Evolutionary conservation across 2,888 invertebrate species (phyloP).

Genomic region (Linyphia triangularis): DNA sequence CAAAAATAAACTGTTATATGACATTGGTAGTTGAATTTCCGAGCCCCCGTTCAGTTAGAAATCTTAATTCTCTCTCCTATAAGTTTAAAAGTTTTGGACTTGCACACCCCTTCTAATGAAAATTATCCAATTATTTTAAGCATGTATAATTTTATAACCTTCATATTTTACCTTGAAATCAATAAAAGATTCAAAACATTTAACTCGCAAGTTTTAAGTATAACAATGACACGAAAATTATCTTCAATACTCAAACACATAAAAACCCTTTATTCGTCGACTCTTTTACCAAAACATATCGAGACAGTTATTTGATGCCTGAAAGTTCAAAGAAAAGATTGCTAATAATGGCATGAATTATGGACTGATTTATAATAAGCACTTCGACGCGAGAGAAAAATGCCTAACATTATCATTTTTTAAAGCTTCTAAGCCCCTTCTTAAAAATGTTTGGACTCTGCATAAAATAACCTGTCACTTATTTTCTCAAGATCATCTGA

Average conservation of each 20-base stretch:
- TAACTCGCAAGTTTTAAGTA: too few relatives aligned
- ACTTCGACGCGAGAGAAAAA: constrained; percentile 18
- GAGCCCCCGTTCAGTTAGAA: too few relatives aligned
- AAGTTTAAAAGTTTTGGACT: too few relatives aligned
- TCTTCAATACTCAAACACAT: neutral
- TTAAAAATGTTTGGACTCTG: constrained; percentile 3
- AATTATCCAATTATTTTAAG: too few relatives aligned
- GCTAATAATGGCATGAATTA: constrained; percentile 35
- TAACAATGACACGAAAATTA: neutral
- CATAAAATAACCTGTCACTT: constrained; percentile 51
- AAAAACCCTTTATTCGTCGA: neutral
- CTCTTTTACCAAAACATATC: neutral
- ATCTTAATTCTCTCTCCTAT: too few relatives aligned
- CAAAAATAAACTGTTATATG: too few relatives aligned
- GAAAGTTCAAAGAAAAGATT: constrained; percentile 13
- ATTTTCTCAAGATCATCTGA: constrained; percentile 24
- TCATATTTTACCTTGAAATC: too few relatives aligned
- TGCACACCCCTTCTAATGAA: too few relatives aligned
- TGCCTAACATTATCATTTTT: constrained; percentile 1
- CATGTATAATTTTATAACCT: too few relatives aligned
- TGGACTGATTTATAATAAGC: constrained; percentile 35
- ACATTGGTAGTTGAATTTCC: too few relatives aligned
- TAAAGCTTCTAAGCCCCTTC: constrained; percentile 2
- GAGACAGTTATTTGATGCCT: constrained; percentile 37
- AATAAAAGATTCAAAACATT: too few relatives aligned